A percentile compares a stretch with the other conserved stretches of the same genome.
These are phyloP conservation scores for Drosophila novamexicana DNA, from an alignment of 1,140 invertebrate species.

Conservation along the genomic window DNA sequence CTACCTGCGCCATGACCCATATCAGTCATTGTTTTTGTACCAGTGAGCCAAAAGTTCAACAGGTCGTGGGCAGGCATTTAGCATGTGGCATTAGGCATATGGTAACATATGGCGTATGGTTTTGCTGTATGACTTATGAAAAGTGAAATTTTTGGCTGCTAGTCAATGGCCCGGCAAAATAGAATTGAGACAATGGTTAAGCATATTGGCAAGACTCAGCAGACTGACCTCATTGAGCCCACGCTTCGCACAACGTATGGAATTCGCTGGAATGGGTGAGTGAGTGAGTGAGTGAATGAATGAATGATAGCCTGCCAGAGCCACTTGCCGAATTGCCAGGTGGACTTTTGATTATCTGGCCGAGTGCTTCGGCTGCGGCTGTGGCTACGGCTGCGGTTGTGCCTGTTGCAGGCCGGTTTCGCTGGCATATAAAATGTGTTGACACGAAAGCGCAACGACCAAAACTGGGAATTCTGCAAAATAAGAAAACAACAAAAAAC, in stretches of 20 bases:
- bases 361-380: neutral
- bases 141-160: conserved; percentile 59
- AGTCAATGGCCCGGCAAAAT: conserved; percentile 30
- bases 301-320: conserved; percentile 56
- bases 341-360: conserved; percentile 48
- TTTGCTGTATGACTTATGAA: conserved; percentile 50
- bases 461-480: conserved; percentile 33
- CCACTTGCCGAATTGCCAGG: conserved; percentile 52
- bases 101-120: conserved; percentile 3
- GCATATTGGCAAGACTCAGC: conserved; percentile 14
- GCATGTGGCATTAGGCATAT: conserved; percentile 28
- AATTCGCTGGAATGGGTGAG: conserved; percentile 8
- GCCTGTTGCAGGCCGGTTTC: conserved; percentile 28
- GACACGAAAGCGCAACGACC: conserved; percentile 59
- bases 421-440: conserved; percentile 68
- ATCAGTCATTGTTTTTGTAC: conserved; percentile 25
- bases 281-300: conserved; percentile 27
- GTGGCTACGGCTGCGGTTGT: neutral
- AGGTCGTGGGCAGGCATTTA: conserved; percentile 55
- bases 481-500: conserved; percentile 7
- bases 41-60: conserved; percentile 55
- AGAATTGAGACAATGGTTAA: conserved; percentile 6
- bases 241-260: conserved; percentile 34
- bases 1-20: conserved; percentile 54
- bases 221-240: conserved; percentile 57